Evolutionary conservation across 1,140 invertebrate genomes (phyloP).

Genomic region (Pteromalus puparum): DNA sequence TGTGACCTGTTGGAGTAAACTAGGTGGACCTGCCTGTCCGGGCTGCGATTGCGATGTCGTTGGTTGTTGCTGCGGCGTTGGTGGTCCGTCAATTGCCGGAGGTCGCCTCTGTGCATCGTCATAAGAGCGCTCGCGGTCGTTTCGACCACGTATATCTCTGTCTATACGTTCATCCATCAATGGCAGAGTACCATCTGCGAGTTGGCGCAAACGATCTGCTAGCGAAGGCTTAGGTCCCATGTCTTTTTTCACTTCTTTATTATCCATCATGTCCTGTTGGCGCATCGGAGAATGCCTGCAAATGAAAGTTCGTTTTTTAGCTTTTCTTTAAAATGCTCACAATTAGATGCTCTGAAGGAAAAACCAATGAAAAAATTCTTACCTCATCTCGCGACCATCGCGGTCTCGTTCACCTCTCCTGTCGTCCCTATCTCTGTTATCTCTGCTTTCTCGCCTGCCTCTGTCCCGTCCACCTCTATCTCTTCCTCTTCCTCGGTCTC

Average conservation of each 20-base stretch:
- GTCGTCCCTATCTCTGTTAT: constrained; percentile 49
- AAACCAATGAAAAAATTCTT: neutral
- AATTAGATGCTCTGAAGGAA: neutral
- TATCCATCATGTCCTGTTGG: constrained; percentile 46
- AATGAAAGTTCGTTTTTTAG: neutral
- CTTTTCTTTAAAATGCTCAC: neutral
- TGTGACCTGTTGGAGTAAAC: constrained; percentile 10
- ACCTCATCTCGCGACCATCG: constrained; percentile 47
- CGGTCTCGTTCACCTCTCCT: constrained; percentile 53
- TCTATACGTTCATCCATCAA: constrained; percentile 69
- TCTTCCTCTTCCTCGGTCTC: constrained; percentile 64
- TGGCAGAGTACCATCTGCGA: constrained; percentile 72
- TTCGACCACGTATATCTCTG: constrained; percentile 57
- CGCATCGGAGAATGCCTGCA: constrained; percentile 44
- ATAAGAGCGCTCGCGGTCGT: neutral
- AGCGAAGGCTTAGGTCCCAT: constrained; percentile 67
- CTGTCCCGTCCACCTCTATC: constrained; percentile 68
- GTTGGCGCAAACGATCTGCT: constrained; percentile 71
- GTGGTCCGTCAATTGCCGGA: constrained; percentile 13
- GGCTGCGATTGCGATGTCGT: neutral
- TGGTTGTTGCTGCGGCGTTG: constrained; percentile 8
- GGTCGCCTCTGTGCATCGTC: neutral
- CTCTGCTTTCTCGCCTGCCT: constrained; percentile 55
- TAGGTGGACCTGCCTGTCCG: neutral
- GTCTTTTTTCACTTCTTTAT: constrained; percentile 61